These are phyloP conservation scores for Rhagonycha fulva DNA, from an alignment of 2,888 invertebrate species.

Conservation along the genomic window DNA sequence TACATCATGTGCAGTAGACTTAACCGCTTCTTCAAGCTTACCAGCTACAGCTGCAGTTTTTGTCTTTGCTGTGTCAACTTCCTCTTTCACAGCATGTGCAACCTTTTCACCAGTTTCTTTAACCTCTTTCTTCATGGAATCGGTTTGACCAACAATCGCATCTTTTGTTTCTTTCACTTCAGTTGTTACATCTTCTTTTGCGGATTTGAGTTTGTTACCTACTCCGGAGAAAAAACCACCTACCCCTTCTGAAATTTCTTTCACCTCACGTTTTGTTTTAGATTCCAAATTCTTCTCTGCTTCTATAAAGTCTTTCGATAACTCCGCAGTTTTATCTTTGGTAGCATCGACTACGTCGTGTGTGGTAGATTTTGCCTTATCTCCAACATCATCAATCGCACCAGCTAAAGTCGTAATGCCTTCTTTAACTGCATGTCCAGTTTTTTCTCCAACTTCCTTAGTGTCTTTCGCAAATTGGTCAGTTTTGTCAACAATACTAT, in stretches of 20 bases:
- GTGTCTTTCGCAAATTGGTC: not conserved
- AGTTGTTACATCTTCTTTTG: not conserved
- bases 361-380: conserved; percentile 14
- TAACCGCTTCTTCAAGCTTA: conserved; percentile 23
- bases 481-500: conserved; percentile 5
- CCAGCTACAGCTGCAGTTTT: conserved; percentile 30
- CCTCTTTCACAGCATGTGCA: not conserved
- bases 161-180: conserved; percentile 4
- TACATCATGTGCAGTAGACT: conserved; percentile 21
- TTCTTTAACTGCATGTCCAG: not conserved
- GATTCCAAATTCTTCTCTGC: not conserved
- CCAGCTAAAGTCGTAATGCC: conserved; percentile 2
- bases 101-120: conserved; percentile 1
- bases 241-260: conserved; percentile 3
- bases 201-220: conserved; percentile 17
- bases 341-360: conserved; percentile 9
- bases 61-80: conserved; percentile 18
- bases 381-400: conserved; percentile 23
- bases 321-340: not conserved
- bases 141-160: not conserved
- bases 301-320: not conserved
- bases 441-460: not conserved
- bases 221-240: conserved; percentile 31
- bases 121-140: not conserved
- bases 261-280: not conserved